Evolutionary conservation across 2,113 vertebrate species (phyloP), one percentile per base, ranked within the genome.

Genomic region (Cololabis saira): DNA sequence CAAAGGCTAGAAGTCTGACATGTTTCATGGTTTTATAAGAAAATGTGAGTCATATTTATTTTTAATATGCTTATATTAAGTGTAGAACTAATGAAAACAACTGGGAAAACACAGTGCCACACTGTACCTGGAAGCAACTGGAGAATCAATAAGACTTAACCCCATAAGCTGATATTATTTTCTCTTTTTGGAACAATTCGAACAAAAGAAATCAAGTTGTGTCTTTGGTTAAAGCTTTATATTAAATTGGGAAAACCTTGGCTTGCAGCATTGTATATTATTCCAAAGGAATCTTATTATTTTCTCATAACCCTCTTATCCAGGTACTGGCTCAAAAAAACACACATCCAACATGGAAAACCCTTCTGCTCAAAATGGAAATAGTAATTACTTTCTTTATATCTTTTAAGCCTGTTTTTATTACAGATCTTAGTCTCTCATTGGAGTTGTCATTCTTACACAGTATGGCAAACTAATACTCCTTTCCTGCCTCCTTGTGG

Each of bases 1-100:
- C 37, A 1, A 61, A 72, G 66, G 58, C 69, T 65, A 56, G 42
- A 74, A 71, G 75, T 65, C 55, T 33, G 41, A 61, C 42, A 78
- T 83, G 77, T 82, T 88, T 78, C 71, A 60, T 65, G 77, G 60
- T 67, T 77, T 74, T 56, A 82, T 61, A 72, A 74, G 63, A 76
- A 65, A 60, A 75, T 55, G 63, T 80, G 81, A 84, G 74, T 84
- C 82, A 84, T 73, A 55, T 83, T 84, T 17, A 41, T 62, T 75
- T 86, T 68, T 65, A 78, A 50, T 30, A 66, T 47, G 61, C 51
- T 50, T 84, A 80, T 79, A 79, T 77, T 76, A 67, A 73, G 66
- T 0, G 1, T 68, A 56, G 58, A 67, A 51, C 66, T 80, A 76
- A 81, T 81, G 67, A 86, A 87, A 84, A 75, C 64, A 83, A 81